Percentiles rank a stretch among this genome's conserved stretches.
Conservation (phyloP, 2,113 vertebrate genomes). For the Triplophysa siluroides region DNA sequence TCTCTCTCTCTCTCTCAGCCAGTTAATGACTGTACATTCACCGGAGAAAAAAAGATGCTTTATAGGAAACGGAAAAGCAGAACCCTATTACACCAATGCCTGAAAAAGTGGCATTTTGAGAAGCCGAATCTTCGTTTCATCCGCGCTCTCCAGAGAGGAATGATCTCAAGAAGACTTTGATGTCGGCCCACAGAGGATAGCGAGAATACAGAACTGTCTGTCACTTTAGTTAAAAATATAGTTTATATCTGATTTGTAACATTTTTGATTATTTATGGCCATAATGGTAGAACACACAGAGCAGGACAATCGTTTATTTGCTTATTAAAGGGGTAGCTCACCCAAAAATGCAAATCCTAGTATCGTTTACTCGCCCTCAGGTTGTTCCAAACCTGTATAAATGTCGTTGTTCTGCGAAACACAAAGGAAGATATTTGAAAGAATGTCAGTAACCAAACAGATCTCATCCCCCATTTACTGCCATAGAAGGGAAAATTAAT, state of each 20-base stretch:
- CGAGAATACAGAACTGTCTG: conserved; percentile 43
- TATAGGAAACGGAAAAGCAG: conserved; percentile 13
- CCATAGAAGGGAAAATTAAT: too few species aligned
- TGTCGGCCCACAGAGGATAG: conserved; percentile 53
- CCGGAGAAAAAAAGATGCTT: background rate
- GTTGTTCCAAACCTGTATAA: too few species aligned
- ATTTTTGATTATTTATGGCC: conserved; percentile 39
- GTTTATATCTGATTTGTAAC: conserved; percentile 27
- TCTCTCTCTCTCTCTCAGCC: conserved; percentile 8
- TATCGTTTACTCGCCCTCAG: too few species aligned
- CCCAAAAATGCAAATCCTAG: too few species aligned
- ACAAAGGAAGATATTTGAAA: too few species aligned
- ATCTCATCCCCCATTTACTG: too few species aligned
- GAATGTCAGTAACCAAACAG: too few species aligned
- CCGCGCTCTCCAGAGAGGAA: conserved; percentile 40
- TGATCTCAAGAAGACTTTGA: conserved; percentile 53
- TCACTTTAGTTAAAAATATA: conserved; percentile 54
- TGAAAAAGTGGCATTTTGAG: conserved; percentile 15
- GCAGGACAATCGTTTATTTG: background rate
- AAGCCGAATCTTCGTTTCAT: conserved; percentile 39
- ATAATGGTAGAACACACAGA: background rate
- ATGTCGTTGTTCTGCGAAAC: too few species aligned
- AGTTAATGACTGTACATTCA: conserved; percentile 30
- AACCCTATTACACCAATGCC: conserved; percentile 27
- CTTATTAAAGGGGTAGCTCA: background rate